Base-by-base conservation (phyloP, 2,113 vertebrate genomes). In the Acanthisitta chloris region DNA sequence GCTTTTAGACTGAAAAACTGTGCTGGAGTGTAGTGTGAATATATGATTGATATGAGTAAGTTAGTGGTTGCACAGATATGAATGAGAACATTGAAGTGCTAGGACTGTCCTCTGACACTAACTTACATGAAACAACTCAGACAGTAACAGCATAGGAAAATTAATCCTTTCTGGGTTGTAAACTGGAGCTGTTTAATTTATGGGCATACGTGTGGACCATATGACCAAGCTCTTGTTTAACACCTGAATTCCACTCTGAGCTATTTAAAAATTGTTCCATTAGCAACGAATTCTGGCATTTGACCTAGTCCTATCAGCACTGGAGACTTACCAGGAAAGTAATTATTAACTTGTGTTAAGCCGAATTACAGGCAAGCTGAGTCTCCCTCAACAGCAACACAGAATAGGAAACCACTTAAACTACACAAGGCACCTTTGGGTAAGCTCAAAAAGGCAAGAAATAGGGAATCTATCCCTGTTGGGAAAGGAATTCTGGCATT, bases 211-310 rank as follows among this genome's bases (percentile, higher is more conserved):
- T 91, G 18, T 78, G 58, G 43, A 55, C 46, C 2, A 14, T 77
- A 86, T 78, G 83, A 91, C 42, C 78, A 62, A 1, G 11, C 21
- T 64, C 84, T 92, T 94, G 77, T 97, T 96, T 91, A 91, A 94
- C 92, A 93, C 93, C 84, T 94, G 72, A 94, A 93, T 93, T 94
- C 87, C 74, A 79, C 70, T 85, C n/a, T 2, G 12, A 79, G 52
- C 61, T 96, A 26, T 95, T 85, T 91, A 93, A 93, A 93, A 94
- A 34, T 61, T 82, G 38, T 92, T 95, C 74, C 73, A 85, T 95
- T 94, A 96, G 73, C 65, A 91, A 46, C 0, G 4, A 45, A 80
- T 94, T 88, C 71, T 95, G 90, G 73, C 92, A 90, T 88, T 69
- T 93, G 85, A 57, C 90, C 74, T 85, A 90, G 49, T 82, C 81